phyloP scores from a whole-genome alignment of 2,888 invertebrate species.

The Antheraea assamensis region DNA sequence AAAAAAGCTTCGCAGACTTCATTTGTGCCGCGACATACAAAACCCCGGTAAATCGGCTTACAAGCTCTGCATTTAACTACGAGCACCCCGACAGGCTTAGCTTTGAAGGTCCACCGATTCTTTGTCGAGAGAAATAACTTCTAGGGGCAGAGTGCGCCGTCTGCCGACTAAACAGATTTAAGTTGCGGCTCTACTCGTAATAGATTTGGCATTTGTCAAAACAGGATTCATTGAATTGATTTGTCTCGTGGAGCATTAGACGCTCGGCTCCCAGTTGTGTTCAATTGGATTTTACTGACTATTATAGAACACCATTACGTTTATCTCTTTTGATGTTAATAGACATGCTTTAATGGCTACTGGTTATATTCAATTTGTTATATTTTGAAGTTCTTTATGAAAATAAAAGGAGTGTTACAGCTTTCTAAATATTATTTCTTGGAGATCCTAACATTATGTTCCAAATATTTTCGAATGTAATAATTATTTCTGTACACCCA shows the following conservation, averaged over 20 bases:
- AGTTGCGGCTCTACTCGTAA: slow-evolving; percentile 42
- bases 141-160: not conserved
- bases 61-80: slow-evolving; percentile 16
- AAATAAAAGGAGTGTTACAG: no score
- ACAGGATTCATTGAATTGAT: slow-evolving; percentile 42
- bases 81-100: slow-evolving; percentile 27
- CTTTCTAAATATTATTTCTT: not conserved
- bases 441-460: not conserved
- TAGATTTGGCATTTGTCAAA: slow-evolving; percentile 62
- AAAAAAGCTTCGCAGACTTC: not conserved
- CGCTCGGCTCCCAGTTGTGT: not conserved
- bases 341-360: not conserved
- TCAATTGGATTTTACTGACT: slow-evolving; percentile 7
- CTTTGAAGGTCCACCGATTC: slow-evolving; percentile 27
- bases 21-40: slow-evolving; percentile 18
- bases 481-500: not conserved
- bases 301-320: not conserved
- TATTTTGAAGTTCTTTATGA: not conserved
- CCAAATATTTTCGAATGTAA: not conserved
- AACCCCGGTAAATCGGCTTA: slow-evolving; percentile 33
- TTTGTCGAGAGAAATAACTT: slow-evolving; percentile 26
- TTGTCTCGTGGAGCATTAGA: slow-evolving; percentile 24
- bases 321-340: slow-evolving; percentile 4
- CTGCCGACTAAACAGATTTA: slow-evolving; percentile 49
- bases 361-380: not conserved